Base-by-base conservation (phyloP, 1,140 invertebrate genomes). In the Himalopsyche phryganea region DNA sequence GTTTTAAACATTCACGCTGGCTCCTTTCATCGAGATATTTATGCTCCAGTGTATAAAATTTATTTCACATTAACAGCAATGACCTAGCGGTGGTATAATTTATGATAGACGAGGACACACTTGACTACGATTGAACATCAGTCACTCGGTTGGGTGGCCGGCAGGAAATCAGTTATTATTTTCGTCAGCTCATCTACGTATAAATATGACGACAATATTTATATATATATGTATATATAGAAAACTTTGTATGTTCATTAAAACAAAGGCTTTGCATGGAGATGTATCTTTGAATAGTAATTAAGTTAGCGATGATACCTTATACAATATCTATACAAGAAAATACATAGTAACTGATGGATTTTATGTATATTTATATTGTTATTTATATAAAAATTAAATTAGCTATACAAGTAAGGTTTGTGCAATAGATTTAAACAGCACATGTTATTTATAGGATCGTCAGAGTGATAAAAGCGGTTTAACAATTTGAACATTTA, bases 321-420 rank as follows among this genome's bases (percentile, higher is more conserved):
- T 61, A 61, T 57, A 61, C 28, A 57, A 53, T 61, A 61, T 55
- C 60, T 61, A 53, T 61, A 61, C 59, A 61, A 61, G 59, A 61
- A 61, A 61, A 60, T 60, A 60, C 59, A 56, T 61, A 40, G 49
- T 57, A 44, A 60, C 50, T 50, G 41, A 60, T 54, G 50, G 38
- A 19, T 60, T 60, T 50, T 49, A 50, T 28, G 23, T 28, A 28
- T 55, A 55, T 55, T 15, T 36, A 42, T 49, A 42, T 51, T 42
- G 44, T 50, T 45, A 45, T 50, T 32, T 58, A 53, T 60, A 60
- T 47, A 53, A 57, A 61, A 49, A 58, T 61, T 61, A 57, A 50
- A 49, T 55, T 57, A 61, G 53, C 60, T 61, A 61, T 61, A 61
- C 60, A 61, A 47, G 41, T 58, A 57, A 40, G 50, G 60, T 61